These are phyloP conservation scores for Montipora foliosa DNA, from an alignment of 64 coral and sea anemone species.

Conservation along the genomic window DNA sequence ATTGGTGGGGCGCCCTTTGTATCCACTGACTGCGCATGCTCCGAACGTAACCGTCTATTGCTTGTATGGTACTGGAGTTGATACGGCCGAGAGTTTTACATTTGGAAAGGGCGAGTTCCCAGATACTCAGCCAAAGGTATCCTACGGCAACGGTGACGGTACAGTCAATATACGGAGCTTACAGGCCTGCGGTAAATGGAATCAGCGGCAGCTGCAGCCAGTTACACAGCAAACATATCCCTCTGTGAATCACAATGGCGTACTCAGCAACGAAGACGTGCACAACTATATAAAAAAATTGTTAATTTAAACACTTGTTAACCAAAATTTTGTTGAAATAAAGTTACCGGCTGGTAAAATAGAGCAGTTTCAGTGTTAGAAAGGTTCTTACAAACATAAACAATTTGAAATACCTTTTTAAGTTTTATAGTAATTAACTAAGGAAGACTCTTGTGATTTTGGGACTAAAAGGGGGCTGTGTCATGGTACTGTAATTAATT, in stretches of 20 bases:
- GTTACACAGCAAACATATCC: constrained; percentile 52
- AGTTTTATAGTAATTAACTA: no score
- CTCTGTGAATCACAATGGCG: constrained; percentile 50
- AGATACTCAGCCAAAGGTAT: constrained; percentile 61
- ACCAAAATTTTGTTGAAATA: neutral
- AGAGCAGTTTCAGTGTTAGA: neutral
- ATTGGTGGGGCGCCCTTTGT: constrained; percentile 51
- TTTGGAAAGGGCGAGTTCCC: constrained; percentile 79
- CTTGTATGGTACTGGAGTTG: constrained; percentile 69
- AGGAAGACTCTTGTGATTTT: no score
- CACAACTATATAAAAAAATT: constrained; percentile 48
- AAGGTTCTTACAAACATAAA: no score
- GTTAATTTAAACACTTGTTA: neutral
- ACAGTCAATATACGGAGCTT: constrained; percentile 77
- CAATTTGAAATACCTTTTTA: no score
- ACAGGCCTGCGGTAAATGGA: constrained; percentile 65
- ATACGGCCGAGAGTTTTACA: constrained; percentile 64
- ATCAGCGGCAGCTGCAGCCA: constrained; percentile 11
- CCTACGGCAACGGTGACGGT: constrained; percentile 74
- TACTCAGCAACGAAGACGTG: constrained; percentile 43
- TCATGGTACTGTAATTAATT: no score
- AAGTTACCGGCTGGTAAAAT: neutral
- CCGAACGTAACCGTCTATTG: constrained; percentile 77
- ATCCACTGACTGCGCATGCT: constrained; percentile 60
- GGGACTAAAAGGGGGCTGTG: no score